Percentiles rank a stretch among this genome's conserved stretches.
Evolutionary conservation across 2,797 vertebrate genomes (phyloP).

Genomic region (Rhinoraja longicauda): DNA sequence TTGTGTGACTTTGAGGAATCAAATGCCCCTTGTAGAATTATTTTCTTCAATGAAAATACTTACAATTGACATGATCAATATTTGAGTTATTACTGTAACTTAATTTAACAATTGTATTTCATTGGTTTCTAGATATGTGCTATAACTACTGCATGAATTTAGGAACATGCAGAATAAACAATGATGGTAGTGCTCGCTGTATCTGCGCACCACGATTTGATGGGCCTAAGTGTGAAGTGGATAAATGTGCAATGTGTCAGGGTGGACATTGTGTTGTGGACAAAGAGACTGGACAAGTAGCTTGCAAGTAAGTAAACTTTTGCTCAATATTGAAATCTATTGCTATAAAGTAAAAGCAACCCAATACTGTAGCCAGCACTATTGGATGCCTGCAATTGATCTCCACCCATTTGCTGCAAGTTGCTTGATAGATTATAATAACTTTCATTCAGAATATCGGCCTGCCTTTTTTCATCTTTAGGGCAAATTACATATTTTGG

Average conservation of each 20-base stretch:
- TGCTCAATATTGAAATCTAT: background rate
- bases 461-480: background rate
- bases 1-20: background rate
- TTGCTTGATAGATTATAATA: background rate
- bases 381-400: background rate
- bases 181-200: conserved; percentile 81
- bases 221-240: conserved; percentile 85
- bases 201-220: conserved; percentile 83
- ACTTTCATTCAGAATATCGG: background rate
- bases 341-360: background rate
- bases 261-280: conserved; percentile 82
- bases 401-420: background rate
- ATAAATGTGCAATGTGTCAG: conserved; percentile 84
- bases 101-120: conserved; percentile 54
- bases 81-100: background rate
- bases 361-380: background rate
- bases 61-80: background rate
- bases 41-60: background rate
- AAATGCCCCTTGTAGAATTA: background rate
- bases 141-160: conserved; percentile 95
- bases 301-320: conserved; percentile 82
- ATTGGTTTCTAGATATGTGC: conserved; percentile 62
- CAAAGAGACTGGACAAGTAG: conserved; percentile 74
- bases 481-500: conserved; percentile 26
- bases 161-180: conserved; percentile 81